phyloP scores from a whole-genome alignment of 2,797 vertebrate species.

The Enteromius treurensis region DNA sequence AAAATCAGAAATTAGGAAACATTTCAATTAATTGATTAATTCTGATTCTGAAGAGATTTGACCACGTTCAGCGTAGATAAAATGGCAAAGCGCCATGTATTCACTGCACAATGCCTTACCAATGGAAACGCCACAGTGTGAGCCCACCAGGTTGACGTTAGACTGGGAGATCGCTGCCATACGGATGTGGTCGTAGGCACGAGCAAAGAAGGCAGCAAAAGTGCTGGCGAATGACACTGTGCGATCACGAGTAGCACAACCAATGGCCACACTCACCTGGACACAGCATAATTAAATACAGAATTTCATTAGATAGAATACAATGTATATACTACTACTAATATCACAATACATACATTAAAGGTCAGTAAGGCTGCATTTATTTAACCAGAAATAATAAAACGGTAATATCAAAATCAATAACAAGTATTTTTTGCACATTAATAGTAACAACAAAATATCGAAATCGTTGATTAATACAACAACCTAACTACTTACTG shows the following conservation, averaged over 20 bases:
- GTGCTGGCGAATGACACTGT: conserved; percentile 85
- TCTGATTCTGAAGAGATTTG: background rate
- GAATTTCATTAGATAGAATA: background rate
- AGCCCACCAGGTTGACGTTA: conserved; percentile 87
- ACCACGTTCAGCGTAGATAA: background rate
- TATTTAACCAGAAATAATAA: background rate
- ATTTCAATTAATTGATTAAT: background rate
- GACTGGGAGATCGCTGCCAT: conserved; percentile 84
- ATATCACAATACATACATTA: background rate
- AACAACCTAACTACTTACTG: background rate
- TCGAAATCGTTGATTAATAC: background rate
- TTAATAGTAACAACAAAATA: background rate
- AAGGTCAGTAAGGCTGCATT: background rate
- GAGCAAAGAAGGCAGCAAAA: conserved; percentile 84
- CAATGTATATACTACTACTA: background rate
- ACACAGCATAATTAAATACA: conserved; percentile 5
- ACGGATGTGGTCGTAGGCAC: conserved; percentile 88
- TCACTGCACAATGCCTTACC: conserved; percentile 72
- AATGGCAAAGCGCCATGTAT: background rate
- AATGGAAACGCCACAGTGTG: conserved; percentile 86
- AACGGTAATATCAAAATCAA: background rate
- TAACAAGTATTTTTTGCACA: background rate
- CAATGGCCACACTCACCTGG: conserved; percentile 87
- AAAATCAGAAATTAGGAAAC: background rate
- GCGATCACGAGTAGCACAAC: conserved; percentile 82